Evolutionary conservation across 2,888 invertebrate species (phyloP).

Genomic region (Invenusta paracnida): DNA sequence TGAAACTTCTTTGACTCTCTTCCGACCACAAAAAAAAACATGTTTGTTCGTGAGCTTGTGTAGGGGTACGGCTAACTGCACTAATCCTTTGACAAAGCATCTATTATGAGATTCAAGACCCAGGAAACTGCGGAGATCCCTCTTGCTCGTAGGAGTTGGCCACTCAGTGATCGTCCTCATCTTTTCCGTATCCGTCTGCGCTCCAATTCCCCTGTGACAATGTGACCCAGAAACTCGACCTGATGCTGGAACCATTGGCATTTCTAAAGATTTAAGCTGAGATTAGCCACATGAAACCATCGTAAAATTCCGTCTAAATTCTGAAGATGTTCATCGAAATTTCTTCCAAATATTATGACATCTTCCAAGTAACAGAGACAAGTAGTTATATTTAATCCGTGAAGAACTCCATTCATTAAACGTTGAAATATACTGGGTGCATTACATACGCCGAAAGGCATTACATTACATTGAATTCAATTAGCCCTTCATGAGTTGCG

Average conservation of each 20-base stretch:
- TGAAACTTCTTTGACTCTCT: not conserved
- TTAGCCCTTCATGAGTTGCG: conserved; percentile 44
- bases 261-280: conserved; percentile 43
- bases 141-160: conserved; percentile 25
- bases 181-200: not conserved
- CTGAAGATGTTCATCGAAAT: conserved; percentile 26
- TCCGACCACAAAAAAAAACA: not conserved
- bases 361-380: conserved; percentile 25
- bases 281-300: not conserved
- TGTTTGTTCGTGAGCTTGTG: not conserved
- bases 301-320: not conserved
- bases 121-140: conserved; percentile 24
- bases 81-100: conserved; percentile 36
- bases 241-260: conserved; percentile 43
- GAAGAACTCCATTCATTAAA: not conserved
- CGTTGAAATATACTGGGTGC: not conserved
- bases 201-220: not conserved
- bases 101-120: conserved; percentile 33
- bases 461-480: conserved; percentile 45
- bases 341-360: too few relatives aligned
- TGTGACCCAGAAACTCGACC: conserved; percentile 32
- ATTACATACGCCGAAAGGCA: conserved; percentile 9
- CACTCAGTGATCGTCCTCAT: conserved; percentile 1
- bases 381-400: not conserved
- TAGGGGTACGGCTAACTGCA: conserved; percentile 28